Base-by-base conservation (phyloP, 1,140 invertebrate genomes). In the Rhopalosiphum maidis region DNA sequence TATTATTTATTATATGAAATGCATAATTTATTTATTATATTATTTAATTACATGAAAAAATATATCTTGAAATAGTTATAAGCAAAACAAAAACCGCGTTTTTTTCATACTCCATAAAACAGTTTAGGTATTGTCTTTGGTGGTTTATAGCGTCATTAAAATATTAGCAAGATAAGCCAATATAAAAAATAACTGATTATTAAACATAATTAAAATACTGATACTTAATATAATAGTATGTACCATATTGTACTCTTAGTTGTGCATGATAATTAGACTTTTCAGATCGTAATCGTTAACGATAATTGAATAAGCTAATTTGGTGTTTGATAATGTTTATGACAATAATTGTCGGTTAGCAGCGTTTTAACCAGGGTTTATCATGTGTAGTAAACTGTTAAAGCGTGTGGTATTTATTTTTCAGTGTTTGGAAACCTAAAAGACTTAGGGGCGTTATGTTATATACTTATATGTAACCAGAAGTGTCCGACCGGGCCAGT, bases 281-380 rank as follows among this genome's bases (percentile, higher is more conserved):
- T 77, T 77, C 15, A 18, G 60, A 77, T 35, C 30, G 30, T 77
- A n/a, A 68, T 68, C 30, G 9, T n/a, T 68, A n/a, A 77, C 30
- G 60, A 77, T 77, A 77, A 77, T 77, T 77, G 60, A 15, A 77
- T 77, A 77, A 77, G 60, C 60, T 77, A 77, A 77, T 77, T 77
- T 77, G 15, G 30, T n/a, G 60, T 35, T 77, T 23, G 82, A 21
- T 83, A 83, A 83, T 83, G 35, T 41, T 83, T 41, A 23, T 37
- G 41, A 41, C 22, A 83, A 83, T 41, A 83, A 41, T 83, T 83
- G 35, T 83, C 37, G 82, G 82, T 9, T 2, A 23, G 11, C 15
- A n/a, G 15, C 30, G 15, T 77, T 30, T 77, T 77, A 77, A n/a
- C 60, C 60, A n/a, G 15, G 30, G 60, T 77, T 77, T 77, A 77